Conservation (phyloP, 2,888 invertebrate species). For the Lycophotia porphyrea region DNA sequence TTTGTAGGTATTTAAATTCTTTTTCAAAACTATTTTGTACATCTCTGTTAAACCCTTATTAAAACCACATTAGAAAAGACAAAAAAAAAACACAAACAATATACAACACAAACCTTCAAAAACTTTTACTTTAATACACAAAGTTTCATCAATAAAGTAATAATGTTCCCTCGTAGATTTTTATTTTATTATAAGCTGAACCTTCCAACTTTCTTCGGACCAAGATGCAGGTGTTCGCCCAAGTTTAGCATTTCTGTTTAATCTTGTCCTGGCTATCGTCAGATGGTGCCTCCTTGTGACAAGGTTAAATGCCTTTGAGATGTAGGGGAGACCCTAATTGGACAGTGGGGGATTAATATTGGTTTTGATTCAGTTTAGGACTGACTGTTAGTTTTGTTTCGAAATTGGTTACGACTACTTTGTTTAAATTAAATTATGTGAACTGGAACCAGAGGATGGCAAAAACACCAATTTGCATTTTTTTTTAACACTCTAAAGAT, state of each 20-base stretch:
- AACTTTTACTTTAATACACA: neutral
- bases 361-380: constrained; percentile 18
- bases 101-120: neutral
- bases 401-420: too few species aligned
- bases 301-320: constrained; percentile 38
- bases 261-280: constrained; percentile 40
- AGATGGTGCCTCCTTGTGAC: constrained; percentile 45
- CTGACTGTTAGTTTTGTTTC: constrained; percentile 4
- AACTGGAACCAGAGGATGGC: too few species aligned
- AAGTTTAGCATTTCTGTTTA: constrained; percentile 55
- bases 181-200: constrained; percentile 22
- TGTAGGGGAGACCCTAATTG: constrained; percentile 41
- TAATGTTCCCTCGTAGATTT: constrained; percentile 26
- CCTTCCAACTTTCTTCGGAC: constrained; percentile 22
- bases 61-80: neutral
- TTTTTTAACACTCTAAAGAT: too few species aligned
- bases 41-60: too few species aligned
- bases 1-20: too few species aligned
- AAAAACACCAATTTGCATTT: too few species aligned
- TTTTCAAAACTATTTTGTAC: too few species aligned
- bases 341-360: constrained; percentile 2
- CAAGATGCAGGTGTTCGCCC: constrained; percentile 51
- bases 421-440: too few species aligned
- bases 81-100: neutral
- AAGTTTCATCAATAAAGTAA: constrained; percentile 36